Evolutionary conservation across 2,113 vertebrate species (phyloP).

Genomic region (Anhinga anhinga): DNA sequence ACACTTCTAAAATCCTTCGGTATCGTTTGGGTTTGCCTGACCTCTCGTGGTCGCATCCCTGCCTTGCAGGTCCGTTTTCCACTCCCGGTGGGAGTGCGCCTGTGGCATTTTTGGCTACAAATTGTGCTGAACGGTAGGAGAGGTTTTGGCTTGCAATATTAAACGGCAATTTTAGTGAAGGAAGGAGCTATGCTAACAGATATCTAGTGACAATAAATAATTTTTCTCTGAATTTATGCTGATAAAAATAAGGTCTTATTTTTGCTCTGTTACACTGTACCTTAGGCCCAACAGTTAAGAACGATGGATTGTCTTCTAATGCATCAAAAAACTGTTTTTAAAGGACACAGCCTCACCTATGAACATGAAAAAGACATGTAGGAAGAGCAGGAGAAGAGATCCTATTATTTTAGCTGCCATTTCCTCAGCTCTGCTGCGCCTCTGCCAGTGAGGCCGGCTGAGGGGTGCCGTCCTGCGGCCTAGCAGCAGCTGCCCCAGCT

Average conservation of each 20-base stretch:
- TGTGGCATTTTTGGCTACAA: neutral
- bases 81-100: fast-evolving
- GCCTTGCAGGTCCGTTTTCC: neutral
- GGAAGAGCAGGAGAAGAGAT: neutral
- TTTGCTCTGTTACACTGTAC: neutral
- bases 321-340: neutral
- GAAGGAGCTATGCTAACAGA: neutral
- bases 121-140: neutral
- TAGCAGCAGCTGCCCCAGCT: neutral
- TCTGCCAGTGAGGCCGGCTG: fast-evolving
- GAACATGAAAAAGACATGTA: fast-evolving
- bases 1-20: fast-evolving
- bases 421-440: neutral
- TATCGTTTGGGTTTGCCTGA: neutral
- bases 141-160: neutral
- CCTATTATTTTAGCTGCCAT: neutral
- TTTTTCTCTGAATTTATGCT: neutral
- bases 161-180: neutral
- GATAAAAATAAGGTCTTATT: neutral
- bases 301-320: neutral
- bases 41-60: constrained; percentile 16
- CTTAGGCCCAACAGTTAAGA: neutral
- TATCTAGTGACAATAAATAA: neutral
- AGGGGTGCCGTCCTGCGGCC: too few species aligned
- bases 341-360: neutral